phyloP scores from a whole-genome alignment of 1,140 invertebrate species.

The Magallana ariakensis region DNA sequence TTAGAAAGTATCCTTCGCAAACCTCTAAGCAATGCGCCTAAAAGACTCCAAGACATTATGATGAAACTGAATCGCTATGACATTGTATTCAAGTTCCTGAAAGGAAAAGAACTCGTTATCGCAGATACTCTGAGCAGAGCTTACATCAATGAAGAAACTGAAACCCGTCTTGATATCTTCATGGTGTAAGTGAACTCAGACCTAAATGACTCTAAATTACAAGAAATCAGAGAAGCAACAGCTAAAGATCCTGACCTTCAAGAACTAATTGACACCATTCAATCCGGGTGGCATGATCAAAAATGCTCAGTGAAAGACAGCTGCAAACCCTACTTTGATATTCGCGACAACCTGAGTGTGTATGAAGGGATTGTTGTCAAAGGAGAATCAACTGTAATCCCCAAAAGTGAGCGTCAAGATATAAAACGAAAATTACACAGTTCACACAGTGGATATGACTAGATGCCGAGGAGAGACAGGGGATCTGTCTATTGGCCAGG shows the following conservation, averaged over 20 bases:
- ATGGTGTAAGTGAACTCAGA: neutral
- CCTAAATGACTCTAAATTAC: slow-evolving; percentile 49
- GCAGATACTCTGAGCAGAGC: slow-evolving; percentile 41
- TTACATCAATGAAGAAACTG: slow-evolving; percentile 13
- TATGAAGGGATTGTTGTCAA: slow-evolving; percentile 69
- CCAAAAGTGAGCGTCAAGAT: slow-evolving; percentile 62
- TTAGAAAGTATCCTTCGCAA: slow-evolving; percentile 78
- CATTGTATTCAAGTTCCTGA: slow-evolving; percentile 41
- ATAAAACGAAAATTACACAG: slow-evolving; percentile 73
- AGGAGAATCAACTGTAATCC: slow-evolving; percentile 71
- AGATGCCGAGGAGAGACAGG: too few species aligned
- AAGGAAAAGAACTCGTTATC: slow-evolving; percentile 32
- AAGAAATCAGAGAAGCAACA: slow-evolving; percentile 49
- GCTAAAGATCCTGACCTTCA: slow-evolving; percentile 17
- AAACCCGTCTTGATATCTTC: neutral
- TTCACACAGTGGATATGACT: too few species aligned
- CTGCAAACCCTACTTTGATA: slow-evolving; percentile 54
- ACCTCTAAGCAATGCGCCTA: slow-evolving; percentile 52
- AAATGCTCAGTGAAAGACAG: slow-evolving; percentile 34
- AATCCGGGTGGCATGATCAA: slow-evolving; percentile 52
- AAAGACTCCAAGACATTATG: slow-evolving; percentile 57
- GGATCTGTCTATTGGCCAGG: too few species aligned
- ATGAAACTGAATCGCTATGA: slow-evolving; percentile 60
- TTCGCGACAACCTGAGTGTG: slow-evolving; percentile 64
- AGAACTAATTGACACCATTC: slow-evolving; percentile 17